phyloP scores from a whole-genome alignment of 2,797 vertebrate species.

The Enoplosus armatus region DNA sequence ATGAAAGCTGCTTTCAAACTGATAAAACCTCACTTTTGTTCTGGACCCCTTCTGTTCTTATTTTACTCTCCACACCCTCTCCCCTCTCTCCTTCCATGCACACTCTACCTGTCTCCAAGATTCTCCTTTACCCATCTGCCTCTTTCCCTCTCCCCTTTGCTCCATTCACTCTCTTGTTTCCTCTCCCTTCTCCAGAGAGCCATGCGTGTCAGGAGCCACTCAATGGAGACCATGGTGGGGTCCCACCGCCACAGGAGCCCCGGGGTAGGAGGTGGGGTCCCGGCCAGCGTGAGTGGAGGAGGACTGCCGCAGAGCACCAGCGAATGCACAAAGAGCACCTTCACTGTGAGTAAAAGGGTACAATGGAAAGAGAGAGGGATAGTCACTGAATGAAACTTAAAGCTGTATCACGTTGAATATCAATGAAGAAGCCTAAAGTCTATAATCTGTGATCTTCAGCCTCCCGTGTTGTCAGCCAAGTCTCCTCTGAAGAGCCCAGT shows the following conservation, averaged over 20 bases:
- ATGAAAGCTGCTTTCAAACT: neutral
- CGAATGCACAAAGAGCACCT: constrained; percentile 96
- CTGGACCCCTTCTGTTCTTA: fast-evolving
- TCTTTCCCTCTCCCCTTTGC: neutral
- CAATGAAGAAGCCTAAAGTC: constrained; percentile 8
- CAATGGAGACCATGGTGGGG: constrained; percentile 98
- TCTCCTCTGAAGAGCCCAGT: constrained; percentile 95
- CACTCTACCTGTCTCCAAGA: neutral
- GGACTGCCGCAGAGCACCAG: constrained; percentile 90
- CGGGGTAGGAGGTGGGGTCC: constrained; percentile 85
- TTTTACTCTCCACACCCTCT: neutral
- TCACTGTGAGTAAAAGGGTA: constrained; percentile 88
- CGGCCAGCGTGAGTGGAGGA: constrained; percentile 94
- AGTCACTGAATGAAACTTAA: neutral
- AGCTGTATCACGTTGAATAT: neutral
- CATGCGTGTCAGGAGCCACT: constrained; percentile 96
- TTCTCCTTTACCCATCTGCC: neutral
- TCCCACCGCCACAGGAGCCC: constrained; percentile 91
- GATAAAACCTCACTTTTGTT: neutral
- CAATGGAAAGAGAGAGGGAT: neutral
- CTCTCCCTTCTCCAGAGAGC: constrained; percentile 87
- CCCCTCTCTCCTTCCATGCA: neutral
- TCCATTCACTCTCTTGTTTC: neutral
- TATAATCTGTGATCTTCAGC: constrained; percentile 79
- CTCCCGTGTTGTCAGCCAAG: constrained; percentile 88